phyloP scores from a whole-genome alignment of 53 echinoderm and acorn worm species.

The Holothuria leucospilota region DNA sequence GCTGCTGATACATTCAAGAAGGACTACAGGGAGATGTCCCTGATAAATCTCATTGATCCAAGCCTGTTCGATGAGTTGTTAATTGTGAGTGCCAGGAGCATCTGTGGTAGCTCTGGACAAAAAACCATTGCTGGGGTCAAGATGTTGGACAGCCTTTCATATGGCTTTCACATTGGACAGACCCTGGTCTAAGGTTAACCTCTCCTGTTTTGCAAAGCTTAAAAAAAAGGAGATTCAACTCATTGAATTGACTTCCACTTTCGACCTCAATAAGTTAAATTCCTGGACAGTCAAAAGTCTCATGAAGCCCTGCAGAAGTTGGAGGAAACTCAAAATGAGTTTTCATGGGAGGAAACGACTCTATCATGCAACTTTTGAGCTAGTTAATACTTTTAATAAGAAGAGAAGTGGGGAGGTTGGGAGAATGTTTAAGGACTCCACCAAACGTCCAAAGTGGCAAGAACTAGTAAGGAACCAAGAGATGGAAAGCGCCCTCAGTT shows the following conservation, averaged over 20 bases:
- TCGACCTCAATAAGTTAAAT: neutral
- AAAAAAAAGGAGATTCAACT: neutral
- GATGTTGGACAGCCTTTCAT: slow-evolving; percentile 2
- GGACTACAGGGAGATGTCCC: neutral
- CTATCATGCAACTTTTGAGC: no score
- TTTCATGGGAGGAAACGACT: no score
- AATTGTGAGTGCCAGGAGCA: neutral
- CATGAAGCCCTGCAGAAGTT: neutral
- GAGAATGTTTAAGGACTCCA: neutral
- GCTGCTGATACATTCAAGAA: neutral
- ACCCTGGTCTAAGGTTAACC: neutral
- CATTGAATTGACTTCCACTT: neutral
- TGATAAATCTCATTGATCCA: neutral
- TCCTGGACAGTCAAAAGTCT: neutral
- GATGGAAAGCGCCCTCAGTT: slow-evolving; percentile 13
- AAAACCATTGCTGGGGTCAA: slow-evolving; percentile 1
- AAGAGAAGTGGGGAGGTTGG: slow-evolving; percentile 16
- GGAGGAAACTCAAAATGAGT: no score
- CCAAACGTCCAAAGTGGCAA: neutral
- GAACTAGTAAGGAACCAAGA: neutral
- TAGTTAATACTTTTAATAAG: neutral
- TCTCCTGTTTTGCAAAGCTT: slow-evolving; percentile 11
- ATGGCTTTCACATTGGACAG: slow-evolving; percentile 2
- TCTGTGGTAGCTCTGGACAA: neutral
- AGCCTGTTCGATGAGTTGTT: neutral